Base-by-base conservation (phyloP, 2,888 invertebrate species). In the Diarsia rubi region DNA sequence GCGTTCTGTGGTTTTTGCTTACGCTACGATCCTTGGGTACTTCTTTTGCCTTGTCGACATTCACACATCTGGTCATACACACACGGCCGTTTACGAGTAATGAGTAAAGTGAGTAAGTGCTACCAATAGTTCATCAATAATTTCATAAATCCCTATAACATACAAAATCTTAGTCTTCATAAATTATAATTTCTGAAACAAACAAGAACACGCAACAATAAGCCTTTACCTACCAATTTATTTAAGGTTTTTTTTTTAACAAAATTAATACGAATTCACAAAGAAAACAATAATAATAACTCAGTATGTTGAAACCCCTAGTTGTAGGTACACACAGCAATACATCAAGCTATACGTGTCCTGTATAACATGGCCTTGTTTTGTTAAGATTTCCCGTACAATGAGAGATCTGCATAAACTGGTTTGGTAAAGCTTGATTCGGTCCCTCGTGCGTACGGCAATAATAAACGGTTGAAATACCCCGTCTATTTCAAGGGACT, bases 401-500 rank as follows among this genome's bases (percentile, higher is more conserved):
- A 3, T 47, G 2, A 49, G 49, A 49, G 49, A 49, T 49, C 9
- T 9, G 9, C 47, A 21, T 47, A 21, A 47, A 21, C 47, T 47
- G 47, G 47, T 14, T 6, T 21, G 8, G 47, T 47, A 21, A 8
- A 47, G 8, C 47, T 21, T 2, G 1, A 49, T 49, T 49, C n/a
- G 49, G 49, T 9, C 21, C 9, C 2, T 49, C 21, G 47, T 8
- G 47, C 21, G 14, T 57, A 70, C 62, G 63, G 31, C 21, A 69
- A 57, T 72, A 66, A 69, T 71, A 64, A 60, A 21, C 24, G n/a
- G 63, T 70, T 75, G 52, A 75, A 66, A 71, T 70, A 70, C 59
- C 4, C 54, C 6, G 44, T 21, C 12, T 81, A 69, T 81, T 69
- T 59, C 45, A 54, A 54, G 44, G 16, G 16, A 67, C 12, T 6